Conservation (phyloP, 2,113 vertebrate genomes). For the Perca schrenkii region DNA sequence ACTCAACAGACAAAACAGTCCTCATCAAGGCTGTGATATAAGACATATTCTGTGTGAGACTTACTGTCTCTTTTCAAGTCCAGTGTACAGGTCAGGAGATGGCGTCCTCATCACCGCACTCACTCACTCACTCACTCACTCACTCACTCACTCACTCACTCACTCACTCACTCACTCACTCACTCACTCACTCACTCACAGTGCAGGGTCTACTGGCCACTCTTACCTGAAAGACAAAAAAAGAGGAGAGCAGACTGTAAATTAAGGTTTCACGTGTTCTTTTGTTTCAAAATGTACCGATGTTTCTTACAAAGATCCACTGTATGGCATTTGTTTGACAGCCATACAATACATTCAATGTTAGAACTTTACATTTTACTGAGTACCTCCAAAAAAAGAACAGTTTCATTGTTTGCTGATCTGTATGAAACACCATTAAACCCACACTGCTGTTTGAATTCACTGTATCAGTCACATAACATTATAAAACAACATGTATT, state of each 20-base stretch:
- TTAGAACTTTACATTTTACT: not conserved
- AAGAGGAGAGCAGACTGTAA: slow-evolving; percentile 5
- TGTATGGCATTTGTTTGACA: not conserved
- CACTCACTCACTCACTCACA: not conserved
- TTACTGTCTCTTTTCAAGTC: slow-evolving; percentile 20
- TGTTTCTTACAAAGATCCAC: not conserved
- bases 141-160: not conserved
- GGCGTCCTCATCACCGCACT: not conserved
- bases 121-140: not conserved
- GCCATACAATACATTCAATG: not conserved
- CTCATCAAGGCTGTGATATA: not conserved
- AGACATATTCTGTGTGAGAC: slow-evolving; percentile 10
- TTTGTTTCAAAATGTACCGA: not conserved
- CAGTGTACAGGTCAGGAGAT: not conserved
- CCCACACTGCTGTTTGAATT: not conserved
- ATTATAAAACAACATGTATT: not conserved
- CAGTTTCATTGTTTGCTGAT: not conserved
- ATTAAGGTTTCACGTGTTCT: not conserved
- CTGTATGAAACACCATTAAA: not conserved
- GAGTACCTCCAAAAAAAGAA: not conserved
- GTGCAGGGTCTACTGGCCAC: not conserved
- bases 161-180: too few relatives aligned
- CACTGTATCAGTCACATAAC: not conserved
- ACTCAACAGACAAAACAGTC: slow-evolving; percentile 2
- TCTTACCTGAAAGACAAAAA: slow-evolving; percentile 35